phyloP scores from a whole-genome alignment of 23 tunicate species.

The Corella eumyota region DNA sequence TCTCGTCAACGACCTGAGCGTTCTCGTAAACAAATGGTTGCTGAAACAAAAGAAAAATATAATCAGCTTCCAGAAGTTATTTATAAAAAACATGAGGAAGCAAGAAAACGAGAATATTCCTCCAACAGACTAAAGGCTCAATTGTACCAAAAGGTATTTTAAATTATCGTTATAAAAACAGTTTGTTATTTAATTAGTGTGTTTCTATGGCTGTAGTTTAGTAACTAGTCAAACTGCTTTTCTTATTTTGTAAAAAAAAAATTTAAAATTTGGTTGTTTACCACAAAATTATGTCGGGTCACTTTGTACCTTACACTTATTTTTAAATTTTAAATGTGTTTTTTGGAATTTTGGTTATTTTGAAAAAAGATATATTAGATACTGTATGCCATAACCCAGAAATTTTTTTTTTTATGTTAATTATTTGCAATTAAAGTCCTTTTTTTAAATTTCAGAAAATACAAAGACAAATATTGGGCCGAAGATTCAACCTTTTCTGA shows the following conservation, averaged over 20 bases:
- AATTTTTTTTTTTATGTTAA: no score
- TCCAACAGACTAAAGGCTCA: slow-evolving; percentile 47
- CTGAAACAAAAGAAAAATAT: slow-evolving; percentile 61
- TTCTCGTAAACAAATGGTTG: slow-evolving; percentile 30
- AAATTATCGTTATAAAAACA: background rate
- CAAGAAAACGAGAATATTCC: slow-evolving; percentile 46
- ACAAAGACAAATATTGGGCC: slow-evolving; percentile 37
- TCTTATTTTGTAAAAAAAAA: no score
- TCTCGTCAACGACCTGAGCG: slow-evolving; percentile 9
- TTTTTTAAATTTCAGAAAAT: slow-evolving; percentile 37
- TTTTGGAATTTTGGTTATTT: no score
- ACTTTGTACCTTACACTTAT: no score
- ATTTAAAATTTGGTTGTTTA: no score
- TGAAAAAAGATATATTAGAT: no score
- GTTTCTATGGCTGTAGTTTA: no score
- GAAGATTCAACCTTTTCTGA: slow-evolving; percentile 1
- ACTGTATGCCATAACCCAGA: no score
- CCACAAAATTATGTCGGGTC: no score
- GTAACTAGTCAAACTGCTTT: no score
- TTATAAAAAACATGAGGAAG: slow-evolving; percentile 59
- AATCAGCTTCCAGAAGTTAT: slow-evolving; percentile 76
- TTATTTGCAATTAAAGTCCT: background rate
- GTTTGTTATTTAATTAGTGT: no score
- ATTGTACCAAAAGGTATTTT: slow-evolving; percentile 36
- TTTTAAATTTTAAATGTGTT: no score